These are phyloP conservation scores for Phenacoccus solenopsis DNA, from an alignment of 1,140 invertebrate species.

Conservation along the genomic window DNA sequence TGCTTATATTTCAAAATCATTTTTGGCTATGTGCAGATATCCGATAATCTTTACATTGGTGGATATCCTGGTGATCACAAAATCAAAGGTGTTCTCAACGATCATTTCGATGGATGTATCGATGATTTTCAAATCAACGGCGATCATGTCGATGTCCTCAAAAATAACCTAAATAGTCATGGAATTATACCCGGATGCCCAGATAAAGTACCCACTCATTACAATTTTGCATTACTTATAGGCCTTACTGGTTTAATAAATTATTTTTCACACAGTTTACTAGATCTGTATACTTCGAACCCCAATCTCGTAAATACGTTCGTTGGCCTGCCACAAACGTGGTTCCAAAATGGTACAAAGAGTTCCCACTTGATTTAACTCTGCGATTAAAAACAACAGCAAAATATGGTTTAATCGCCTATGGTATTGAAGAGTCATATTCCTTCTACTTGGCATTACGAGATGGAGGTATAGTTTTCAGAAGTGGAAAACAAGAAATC, in stretches of 20 bases:
- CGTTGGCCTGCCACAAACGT: constrained; percentile 34
- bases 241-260: background rate
- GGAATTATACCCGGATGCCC: constrained; percentile 78
- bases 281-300: constrained; percentile 47
- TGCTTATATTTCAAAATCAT: too few species aligned
- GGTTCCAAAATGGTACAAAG: constrained; percentile 37
- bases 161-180: constrained; percentile 51
- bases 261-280: constrained; percentile 32
- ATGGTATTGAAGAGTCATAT: constrained; percentile 50
- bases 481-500: constrained; percentile 46
- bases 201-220: constrained; percentile 44
- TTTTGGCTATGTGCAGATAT: constrained; percentile 34
- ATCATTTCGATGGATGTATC: constrained; percentile 89
- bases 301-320: constrained; percentile 46
- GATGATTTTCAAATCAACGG: constrained; percentile 63
- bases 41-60: constrained; percentile 73
- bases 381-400: constrained; percentile 79
- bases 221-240: background rate
- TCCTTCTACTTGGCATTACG: constrained; percentile 48
- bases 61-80: constrained; percentile 61
- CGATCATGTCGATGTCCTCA: constrained; percentile 58
- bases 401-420: constrained; percentile 63
- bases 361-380: constrained; percentile 55
- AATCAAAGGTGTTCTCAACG: constrained; percentile 47
- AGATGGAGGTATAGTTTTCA: constrained; percentile 54